Conservation (phyloP, 2,797 vertebrate genomes). For the Clarias laeviceps region DNA sequence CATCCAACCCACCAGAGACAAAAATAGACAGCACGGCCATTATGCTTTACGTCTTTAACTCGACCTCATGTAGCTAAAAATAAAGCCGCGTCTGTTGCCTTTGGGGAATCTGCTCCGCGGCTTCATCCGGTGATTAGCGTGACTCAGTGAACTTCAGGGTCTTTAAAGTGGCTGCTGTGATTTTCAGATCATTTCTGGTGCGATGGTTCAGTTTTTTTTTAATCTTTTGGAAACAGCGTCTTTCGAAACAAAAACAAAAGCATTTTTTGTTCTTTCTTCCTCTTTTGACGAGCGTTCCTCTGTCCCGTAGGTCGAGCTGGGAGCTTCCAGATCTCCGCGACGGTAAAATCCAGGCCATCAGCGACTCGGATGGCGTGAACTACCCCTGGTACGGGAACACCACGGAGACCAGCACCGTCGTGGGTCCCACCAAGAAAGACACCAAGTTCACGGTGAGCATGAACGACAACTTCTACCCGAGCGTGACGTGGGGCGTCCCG, state of each 20-base stretch:
- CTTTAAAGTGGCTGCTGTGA: neutral
- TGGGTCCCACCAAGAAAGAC: constrained; percentile 91
- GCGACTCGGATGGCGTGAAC: constrained; percentile 95
- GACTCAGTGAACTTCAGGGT: constrained; percentile 4
- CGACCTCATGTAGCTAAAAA: constrained; percentile 35
- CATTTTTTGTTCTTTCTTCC: neutral
- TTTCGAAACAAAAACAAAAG: neutral
- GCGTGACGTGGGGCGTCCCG: constrained; percentile 96
- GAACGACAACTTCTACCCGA: constrained; percentile 99
- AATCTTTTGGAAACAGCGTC: neutral
- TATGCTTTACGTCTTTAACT: constrained; percentile 43
- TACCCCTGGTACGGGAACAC: constrained; percentile 99
- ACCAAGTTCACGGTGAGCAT: constrained; percentile 93
- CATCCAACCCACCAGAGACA: neutral
- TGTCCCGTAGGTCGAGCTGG: constrained; percentile 89
- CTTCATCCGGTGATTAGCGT: neutral
- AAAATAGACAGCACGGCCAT: neutral
- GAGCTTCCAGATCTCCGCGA: constrained; percentile 93
- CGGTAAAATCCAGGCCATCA: constrained; percentile 90
- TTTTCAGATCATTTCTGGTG: neutral
- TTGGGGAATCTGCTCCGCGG: constrained; percentile 22
- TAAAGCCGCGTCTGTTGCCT: constrained; percentile 42
- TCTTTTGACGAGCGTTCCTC: neutral
- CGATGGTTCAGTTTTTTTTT: neutral
- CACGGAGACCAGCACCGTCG: constrained; percentile 91